Percentiles rank a stretch among this genome's conserved stretches.
Conservation (phyloP, 1,140 invertebrate genomes). For the Bombus polaris region DNA sequence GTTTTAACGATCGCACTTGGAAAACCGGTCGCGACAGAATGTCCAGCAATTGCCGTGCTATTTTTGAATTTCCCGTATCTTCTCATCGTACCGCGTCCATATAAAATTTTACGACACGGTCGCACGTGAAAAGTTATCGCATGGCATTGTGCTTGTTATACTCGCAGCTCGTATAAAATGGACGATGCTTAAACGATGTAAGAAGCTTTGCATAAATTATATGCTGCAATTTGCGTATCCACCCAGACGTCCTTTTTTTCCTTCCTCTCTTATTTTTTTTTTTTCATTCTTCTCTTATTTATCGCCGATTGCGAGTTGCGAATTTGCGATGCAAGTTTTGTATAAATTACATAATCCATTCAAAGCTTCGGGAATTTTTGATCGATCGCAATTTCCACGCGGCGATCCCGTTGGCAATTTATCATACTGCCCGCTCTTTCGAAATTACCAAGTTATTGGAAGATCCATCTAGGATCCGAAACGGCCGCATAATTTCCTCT, state of each 20-base stretch:
- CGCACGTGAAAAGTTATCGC: slow-evolving; percentile 28
- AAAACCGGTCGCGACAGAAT: neutral
- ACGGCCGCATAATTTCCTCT: neutral
- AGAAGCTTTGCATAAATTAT: slow-evolving; percentile 52
- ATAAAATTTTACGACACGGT: slow-evolving; percentile 27
- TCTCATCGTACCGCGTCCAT: neutral
- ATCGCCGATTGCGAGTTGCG: neutral
- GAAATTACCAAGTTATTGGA: slow-evolving; percentile 36
- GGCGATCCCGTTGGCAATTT: slow-evolving; percentile 7
- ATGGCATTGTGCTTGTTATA: slow-evolving; percentile 22
- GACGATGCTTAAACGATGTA: slow-evolving; percentile 38
- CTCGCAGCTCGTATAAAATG: neutral
- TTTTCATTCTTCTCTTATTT: neutral
- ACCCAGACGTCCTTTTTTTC: neutral
- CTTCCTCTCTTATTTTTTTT: no score
- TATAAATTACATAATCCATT: slow-evolving; percentile 42
- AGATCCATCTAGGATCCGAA: slow-evolving; percentile 1
- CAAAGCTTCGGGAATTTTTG: slow-evolving; percentile 13
- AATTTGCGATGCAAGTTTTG: slow-evolving; percentile 21
- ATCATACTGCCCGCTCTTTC: slow-evolving; percentile 19
- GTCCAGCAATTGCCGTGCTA: neutral
- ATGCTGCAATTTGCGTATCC: slow-evolving; percentile 4
- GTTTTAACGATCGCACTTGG: slow-evolving; percentile 17
- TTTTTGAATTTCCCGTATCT: slow-evolving; percentile 4
- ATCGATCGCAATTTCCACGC: slow-evolving; percentile 34